Evolutionary conservation across 1,140 invertebrate genomes (phyloP).

Genomic region (Laodelphax striatellus): DNA sequence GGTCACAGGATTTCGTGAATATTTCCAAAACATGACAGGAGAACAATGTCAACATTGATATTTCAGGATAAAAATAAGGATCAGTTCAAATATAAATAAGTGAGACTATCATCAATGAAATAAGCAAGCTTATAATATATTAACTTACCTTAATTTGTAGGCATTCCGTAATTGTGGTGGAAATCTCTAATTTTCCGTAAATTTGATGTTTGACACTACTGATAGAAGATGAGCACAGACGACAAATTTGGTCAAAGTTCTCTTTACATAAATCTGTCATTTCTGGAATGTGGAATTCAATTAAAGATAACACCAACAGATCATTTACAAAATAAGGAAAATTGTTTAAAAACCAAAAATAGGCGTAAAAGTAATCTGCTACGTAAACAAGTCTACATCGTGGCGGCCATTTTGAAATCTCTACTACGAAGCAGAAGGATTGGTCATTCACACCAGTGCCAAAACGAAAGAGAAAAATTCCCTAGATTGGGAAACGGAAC

Average conservation of each 20-base stretch:
- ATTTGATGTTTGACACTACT: not conserved
- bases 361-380: not conserved
- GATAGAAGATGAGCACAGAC: not conserved
- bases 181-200: not conserved
- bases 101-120: not conserved
- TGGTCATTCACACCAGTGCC: not conserved
- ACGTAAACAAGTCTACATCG: slow-evolving; percentile 1
- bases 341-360: not conserved
- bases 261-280: not conserved
- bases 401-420: slow-evolving; percentile 2
- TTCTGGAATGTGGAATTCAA: not conserved
- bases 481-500: not conserved
- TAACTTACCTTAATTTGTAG: not conserved
- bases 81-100: too few species aligned
- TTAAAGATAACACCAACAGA: not conserved
- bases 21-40: too few species aligned
- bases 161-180: not conserved
- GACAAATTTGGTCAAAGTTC: not conserved
- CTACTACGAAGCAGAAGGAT: not conserved
- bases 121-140: not conserved
- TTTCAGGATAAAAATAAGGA: too few species aligned
- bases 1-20: too few species aligned
- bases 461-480: not conserved
- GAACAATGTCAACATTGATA: too few species aligned
- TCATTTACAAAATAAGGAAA: not conserved